A percentile compares a stretch with the other conserved stretches of the same genome.
phyloP scores from a whole-genome alignment of 2,888 invertebrate species.

The Quadroppia sp. region DNA sequence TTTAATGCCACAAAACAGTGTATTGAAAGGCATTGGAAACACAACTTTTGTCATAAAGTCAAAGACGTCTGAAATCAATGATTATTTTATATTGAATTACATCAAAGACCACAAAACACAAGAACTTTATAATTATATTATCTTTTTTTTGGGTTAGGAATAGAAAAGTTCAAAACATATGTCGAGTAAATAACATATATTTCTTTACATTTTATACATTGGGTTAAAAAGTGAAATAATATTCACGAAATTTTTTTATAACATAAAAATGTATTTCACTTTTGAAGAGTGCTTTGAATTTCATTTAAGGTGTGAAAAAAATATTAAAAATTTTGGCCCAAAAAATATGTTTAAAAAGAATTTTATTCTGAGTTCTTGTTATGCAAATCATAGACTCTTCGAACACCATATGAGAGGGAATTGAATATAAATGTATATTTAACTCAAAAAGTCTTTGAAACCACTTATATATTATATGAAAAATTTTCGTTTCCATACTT shows the following conservation, averaged over 20 bases:
- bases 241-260: not conserved
- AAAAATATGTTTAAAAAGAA: not conserved
- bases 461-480: not conserved
- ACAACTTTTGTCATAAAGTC: slow-evolving; percentile 9
- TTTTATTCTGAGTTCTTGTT: not conserved
- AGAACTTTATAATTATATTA: not conserved
- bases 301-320: not conserved
- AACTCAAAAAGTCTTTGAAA: not conserved
- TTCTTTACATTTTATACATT: not conserved
- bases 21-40: not conserved
- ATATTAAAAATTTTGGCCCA: not conserved
- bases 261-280: not conserved
- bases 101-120: not conserved
- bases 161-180: not conserved
- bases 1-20: not conserved
- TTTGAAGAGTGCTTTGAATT: not conserved
- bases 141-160: not conserved
- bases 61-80: not conserved
- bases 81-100: slow-evolving; percentile 14
- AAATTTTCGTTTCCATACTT: not conserved
- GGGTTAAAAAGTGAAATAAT: not conserved
- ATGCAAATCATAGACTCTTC: slow-evolving; percentile 29
- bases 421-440: slow-evolving; percentile 33
- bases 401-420: slow-evolving; percentile 10
- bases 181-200: not conserved